phyloP scores from a whole-genome alignment of 2,888 invertebrate species.

The Dolichopus griseipennis region DNA sequence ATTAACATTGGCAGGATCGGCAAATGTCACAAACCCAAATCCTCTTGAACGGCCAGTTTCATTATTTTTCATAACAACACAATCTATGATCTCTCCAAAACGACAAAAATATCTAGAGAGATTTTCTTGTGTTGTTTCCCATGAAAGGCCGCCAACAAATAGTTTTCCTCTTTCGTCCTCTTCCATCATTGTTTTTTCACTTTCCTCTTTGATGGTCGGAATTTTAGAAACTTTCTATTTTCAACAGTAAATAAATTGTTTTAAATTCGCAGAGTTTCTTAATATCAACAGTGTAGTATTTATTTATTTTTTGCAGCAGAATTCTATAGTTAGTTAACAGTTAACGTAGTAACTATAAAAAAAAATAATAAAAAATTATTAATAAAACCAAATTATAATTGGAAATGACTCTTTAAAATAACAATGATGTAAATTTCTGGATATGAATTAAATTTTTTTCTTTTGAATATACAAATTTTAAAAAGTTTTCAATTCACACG shows the following conservation, averaged over 20 bases:
- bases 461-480: too few relatives aligned
- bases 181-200: conserved; percentile 34
- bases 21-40: conserved; percentile 94
- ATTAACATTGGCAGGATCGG: conserved; percentile 83
- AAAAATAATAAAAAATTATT: not conserved
- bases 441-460: too few relatives aligned
- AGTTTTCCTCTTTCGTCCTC: conserved; percentile 61
- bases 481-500: too few relatives aligned
- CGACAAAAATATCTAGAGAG: conserved; percentile 70
- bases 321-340: conserved; percentile 4
- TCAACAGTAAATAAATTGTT: conserved; percentile 3
- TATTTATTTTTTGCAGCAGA: not conserved
- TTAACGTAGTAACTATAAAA: conserved; percentile 2
- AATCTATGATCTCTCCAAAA: conserved; percentile 94
- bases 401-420: too few relatives aligned
- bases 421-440: too few relatives aligned
- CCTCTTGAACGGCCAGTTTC: conserved; percentile 92
- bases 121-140: conserved; percentile 90
- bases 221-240: conserved; percentile 7
- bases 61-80: conserved; percentile 97
- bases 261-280: conserved; percentile 1
- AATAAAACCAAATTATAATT: not conserved
- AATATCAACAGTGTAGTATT: not conserved
- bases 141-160: conserved; percentile 87
- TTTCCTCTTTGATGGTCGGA: conserved; percentile 11